Percentiles rank a stretch among this genome's conserved stretches.
Conservation (phyloP, 2,113 vertebrate genomes). For the Loxodonta africana region DNA sequence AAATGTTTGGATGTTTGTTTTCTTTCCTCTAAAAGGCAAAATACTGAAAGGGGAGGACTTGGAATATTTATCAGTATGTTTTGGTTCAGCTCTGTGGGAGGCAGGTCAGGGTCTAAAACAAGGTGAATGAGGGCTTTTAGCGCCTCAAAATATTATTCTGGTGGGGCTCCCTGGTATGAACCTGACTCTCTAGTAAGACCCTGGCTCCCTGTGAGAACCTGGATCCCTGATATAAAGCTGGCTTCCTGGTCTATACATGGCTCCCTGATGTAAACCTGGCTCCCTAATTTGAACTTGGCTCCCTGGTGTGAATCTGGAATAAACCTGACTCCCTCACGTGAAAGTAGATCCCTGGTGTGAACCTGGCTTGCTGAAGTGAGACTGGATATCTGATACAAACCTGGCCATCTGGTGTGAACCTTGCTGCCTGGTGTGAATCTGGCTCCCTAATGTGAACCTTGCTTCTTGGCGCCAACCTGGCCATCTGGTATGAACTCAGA, state of each 20-base stretch:
- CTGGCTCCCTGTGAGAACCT: neutral
- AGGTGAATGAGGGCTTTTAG: conserved; percentile 40
- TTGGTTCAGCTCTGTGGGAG: conserved; percentile 55
- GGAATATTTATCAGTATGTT: neutral
- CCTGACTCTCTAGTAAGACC: neutral
- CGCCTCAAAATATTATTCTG: conserved; percentile 50
- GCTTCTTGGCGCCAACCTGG: neutral
- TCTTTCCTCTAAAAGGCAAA: conserved; percentile 8
- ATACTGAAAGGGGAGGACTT: neutral
- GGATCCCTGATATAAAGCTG: neutral
- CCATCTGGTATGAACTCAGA: neutral
- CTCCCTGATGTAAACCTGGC: neutral
- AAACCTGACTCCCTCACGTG: neutral
- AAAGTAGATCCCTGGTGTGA: neutral
- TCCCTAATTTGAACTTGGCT: neutral
- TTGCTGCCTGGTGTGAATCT: neutral
- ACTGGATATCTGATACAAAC: neutral
- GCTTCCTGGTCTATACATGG: neutral
- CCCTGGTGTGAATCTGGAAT: neutral
- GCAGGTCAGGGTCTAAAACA: neutral
- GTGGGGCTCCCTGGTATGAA: neutral
- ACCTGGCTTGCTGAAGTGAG: neutral
- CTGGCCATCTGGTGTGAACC: no score
- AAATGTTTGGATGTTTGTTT: conserved; percentile 62
- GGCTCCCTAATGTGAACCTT: neutral